A percentile compares a stretch with the other conserved stretches of the same genome.
Evolutionary conservation across 2,888 invertebrate genomes (phyloP).

Genomic region (Andrena minutula): DNA sequence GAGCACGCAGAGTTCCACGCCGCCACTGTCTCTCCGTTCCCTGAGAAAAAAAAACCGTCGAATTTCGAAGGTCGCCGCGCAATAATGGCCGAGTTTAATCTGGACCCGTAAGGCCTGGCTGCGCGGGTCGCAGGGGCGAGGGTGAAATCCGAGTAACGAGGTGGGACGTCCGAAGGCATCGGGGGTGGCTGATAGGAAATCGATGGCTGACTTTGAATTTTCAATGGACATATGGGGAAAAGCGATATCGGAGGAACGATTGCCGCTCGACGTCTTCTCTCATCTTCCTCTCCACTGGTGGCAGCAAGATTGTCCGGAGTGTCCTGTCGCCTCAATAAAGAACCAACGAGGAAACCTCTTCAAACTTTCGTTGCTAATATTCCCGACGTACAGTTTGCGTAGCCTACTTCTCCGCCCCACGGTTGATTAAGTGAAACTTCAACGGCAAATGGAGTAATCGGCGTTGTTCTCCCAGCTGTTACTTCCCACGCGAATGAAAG

Average conservation of each 20-base stretch:
- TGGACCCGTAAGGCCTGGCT: neutral
- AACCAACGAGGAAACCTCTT: neutral
- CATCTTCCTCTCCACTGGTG: too few relatives aligned
- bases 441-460: neutral
- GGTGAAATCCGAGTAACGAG: neutral
- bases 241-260: conserved; percentile 6
- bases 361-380: conserved; percentile 1
- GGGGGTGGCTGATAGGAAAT: conserved; percentile 35
- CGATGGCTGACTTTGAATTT: conserved; percentile 32
- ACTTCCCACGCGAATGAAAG: neutral
- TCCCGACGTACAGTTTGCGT: neutral
- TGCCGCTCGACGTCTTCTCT: too few relatives aligned
- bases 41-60: neutral
- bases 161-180: neutral
- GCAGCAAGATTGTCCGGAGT: too few relatives aligned
- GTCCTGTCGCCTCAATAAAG: too few relatives aligned
- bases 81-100: neutral
- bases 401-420: neutral
- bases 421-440: too few relatives aligned
- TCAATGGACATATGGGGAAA: conserved; percentile 6
- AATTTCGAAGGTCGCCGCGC: conserved; percentile 42
- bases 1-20: conserved; percentile 39
- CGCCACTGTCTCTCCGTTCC: conserved; percentile 6
- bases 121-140: too few relatives aligned
- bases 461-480: neutral